Percentiles rank a stretch among this genome's conserved stretches.
phyloP scores from a whole-genome alignment of 2,888 invertebrate genomes.

The Microplitis deprimator region DNA sequence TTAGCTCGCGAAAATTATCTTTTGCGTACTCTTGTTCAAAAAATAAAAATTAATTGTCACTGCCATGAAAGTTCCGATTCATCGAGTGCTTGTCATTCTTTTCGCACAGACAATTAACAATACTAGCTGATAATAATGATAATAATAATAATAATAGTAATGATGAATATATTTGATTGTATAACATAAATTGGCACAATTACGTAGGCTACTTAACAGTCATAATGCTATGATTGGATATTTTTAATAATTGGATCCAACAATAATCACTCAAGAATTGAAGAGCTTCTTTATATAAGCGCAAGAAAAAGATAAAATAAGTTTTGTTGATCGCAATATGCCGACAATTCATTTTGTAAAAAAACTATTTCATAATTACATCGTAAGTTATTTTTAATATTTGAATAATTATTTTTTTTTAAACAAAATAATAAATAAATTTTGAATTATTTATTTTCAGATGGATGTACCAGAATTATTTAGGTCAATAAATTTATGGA shows the following conservation, averaged over 20 bases:
- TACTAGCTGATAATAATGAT: neutral
- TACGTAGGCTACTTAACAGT: neutral
- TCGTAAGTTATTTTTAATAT: neutral
- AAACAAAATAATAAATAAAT: neutral
- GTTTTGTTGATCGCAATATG: neutral
- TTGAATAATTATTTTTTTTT: neutral
- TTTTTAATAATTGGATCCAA: constrained; percentile 24
- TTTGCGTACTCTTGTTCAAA: constrained; percentile 48
- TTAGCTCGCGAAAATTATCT: constrained; percentile 52
- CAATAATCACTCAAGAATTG: neutral
- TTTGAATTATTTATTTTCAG: constrained; percentile 13
- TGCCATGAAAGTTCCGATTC: constrained; percentile 35
- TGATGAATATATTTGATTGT: neutral
- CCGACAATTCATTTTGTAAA: neutral
- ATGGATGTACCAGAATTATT: constrained; percentile 35
- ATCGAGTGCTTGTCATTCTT: constrained; percentile 39
- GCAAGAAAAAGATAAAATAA: neutral
- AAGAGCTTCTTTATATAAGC: constrained; percentile 6
- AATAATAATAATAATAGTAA: neutral
- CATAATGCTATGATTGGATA: neutral
- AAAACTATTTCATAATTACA: neutral
- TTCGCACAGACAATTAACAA: neutral
- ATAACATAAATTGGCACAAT: neutral
- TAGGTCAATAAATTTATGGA: constrained; percentile 41
- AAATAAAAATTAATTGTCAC: constrained; percentile 43